Evolutionary conservation across 2,888 invertebrate genomes (phyloP).

Genomic region (Amiota mariae): DNA sequence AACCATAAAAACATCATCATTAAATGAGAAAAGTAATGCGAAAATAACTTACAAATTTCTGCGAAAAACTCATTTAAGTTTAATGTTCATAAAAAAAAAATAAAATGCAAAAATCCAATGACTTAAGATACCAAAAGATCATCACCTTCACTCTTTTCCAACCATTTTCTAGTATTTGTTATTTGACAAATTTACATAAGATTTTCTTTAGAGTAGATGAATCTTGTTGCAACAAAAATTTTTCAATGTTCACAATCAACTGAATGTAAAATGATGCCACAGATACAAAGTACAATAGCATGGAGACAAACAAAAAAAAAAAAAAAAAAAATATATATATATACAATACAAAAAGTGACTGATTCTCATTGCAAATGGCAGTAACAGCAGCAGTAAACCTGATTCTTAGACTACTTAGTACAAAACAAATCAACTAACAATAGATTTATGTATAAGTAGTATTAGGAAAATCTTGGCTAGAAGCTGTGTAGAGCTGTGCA

Average conservation of each 20-base stretch:
- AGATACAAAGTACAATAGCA: constrained; percentile 30
- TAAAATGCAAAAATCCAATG: background rate
- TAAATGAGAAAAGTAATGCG: background rate
- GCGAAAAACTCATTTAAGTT: background rate
- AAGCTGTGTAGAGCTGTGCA: constrained; percentile 29
- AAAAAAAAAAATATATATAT: too few species aligned
- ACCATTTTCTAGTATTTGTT: background rate
- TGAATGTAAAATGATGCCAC: constrained; percentile 41
- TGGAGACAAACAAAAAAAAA: constrained; percentile 33
- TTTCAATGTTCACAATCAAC: constrained; percentile 16
- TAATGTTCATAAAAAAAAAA: background rate
- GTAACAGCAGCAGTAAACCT: constrained; percentile 5
- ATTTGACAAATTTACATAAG: constrained; percentile 20
- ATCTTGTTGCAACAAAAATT: too few species aligned
- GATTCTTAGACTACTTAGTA: constrained; percentile 14
- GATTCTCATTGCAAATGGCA: constrained; percentile 11
- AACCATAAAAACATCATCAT: background rate
- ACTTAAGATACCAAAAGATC: too few species aligned
- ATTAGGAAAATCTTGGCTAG: background rate
- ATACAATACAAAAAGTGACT: background rate
- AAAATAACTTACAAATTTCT: constrained; percentile 2
- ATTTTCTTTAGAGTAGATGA: background rate
- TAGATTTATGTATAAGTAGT: background rate
- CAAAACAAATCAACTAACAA: constrained; percentile 19
- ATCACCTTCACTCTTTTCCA: too few species aligned